Base-by-base conservation (phyloP, 2,113 vertebrate genomes). In the Elephantulus edwardii region DNA sequence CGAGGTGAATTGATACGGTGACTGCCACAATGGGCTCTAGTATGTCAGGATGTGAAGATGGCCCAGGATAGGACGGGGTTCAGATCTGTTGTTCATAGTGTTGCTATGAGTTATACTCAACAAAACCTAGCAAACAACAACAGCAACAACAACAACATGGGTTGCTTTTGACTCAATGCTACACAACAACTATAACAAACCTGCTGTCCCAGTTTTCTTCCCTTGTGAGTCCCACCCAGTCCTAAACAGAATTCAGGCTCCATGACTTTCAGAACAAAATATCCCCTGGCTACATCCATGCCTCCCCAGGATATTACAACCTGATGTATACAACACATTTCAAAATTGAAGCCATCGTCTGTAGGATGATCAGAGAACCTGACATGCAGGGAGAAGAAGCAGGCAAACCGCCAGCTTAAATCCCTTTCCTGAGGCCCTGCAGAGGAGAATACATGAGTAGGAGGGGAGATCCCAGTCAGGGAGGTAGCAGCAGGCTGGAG, bases 401-500 rank as follows among this genome's bases (percentile, higher is more conserved):
- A 75, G 92, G 93, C 86, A 74, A 68, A 28, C 68, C 1, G 77
- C 94, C 92, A 89, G 78, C 14, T 38, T 26, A 46, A 64, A 91
- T 95, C 78, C 83, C 58, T 91, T 78, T 88, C 89, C 83, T 7
- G 86, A 71, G 79, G 83, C 88, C 81, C 81, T 40, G n/a, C 17
- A 42, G 78, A 46, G 74, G 54, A 80, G 72, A 46, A 42, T 46
- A 20, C 85, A 42, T 79, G 50, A 6, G 74, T 70, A 78, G 91
- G 93, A 70, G 24, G 92, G 75, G 80, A 83, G 64, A 71, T 70
- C 62, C 50, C 77, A 42, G 62, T 80, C 46, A 35, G 77, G 40
- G 17, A 88, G 90, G 78, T 52, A 74, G 28, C 81, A 0, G 38
- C 30, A 87, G 75, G 38, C 75, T 78, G 89, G 75, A 70, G 75